Evolutionary conservation across 2,888 invertebrate species (phyloP).

Genomic region (Fragum sueziense): DNA sequence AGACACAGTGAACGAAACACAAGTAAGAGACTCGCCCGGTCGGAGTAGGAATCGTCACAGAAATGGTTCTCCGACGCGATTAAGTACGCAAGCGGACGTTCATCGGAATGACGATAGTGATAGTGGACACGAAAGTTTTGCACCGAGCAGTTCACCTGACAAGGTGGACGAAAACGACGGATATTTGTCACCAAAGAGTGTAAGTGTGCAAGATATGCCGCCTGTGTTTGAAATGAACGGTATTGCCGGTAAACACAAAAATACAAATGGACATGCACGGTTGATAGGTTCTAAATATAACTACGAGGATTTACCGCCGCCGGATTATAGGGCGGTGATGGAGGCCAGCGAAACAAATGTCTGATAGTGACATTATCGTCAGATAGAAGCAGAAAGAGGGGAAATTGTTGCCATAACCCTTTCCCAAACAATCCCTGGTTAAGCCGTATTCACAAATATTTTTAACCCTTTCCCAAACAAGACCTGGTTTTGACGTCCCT

Average conservation of each 20-base stretch:
- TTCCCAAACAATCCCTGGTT: too few relatives aligned
- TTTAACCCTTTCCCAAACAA: neutral
- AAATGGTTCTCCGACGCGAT: constrained; percentile 62
- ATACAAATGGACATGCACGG: constrained; percentile 55
- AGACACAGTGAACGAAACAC: constrained; percentile 48
- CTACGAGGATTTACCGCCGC: constrained; percentile 71
- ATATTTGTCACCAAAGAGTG: constrained; percentile 72
- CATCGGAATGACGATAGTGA: constrained; percentile 75
- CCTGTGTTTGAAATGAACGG: constrained; percentile 53
- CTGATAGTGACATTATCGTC: constrained; percentile 17
- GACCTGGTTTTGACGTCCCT: too few relatives aligned
- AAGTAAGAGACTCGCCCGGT: constrained; percentile 53
- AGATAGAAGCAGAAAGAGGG: neutral
- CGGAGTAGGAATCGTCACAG: constrained; percentile 47
- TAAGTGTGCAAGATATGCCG: constrained; percentile 52
- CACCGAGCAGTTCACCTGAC: constrained; percentile 72
- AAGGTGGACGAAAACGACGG: constrained; percentile 73
- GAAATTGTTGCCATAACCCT: neutral
- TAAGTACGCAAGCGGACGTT: constrained; percentile 70
- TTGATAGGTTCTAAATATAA: constrained; percentile 66
- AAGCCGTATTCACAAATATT: neutral
- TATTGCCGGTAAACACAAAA: constrained; percentile 35
- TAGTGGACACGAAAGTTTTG: constrained; percentile 76
- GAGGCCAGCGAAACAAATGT: constrained; percentile 59
- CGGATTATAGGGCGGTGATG: constrained; percentile 74